Base-by-base conservation (phyloP, 2,113 vertebrate species). In the Baryphthengus martii region DNA sequence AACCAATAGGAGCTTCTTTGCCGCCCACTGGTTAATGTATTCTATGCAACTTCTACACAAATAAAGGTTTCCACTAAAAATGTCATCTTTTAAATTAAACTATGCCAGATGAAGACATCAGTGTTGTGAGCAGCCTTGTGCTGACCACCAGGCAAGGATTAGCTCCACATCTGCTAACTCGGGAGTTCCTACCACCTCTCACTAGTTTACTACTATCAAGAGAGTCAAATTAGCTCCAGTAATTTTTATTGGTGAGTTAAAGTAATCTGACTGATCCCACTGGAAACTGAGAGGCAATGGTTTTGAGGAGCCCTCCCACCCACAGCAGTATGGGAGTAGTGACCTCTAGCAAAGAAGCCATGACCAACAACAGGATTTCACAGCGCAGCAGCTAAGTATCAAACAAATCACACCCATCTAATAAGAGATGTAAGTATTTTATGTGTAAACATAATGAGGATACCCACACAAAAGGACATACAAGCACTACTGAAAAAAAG, bases 11-110 rank as follows among this genome's bases (percentile, higher is more conserved):
- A 90, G 39, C 52, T 59, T 33, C 73, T 58, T 73, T 42, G 9
- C 24, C 65, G 9, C 24, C 65, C 33, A 23, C 2, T 33, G 42
- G 56, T 31, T 62, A 75, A 68, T 17, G 20, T 45, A 23, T 33
- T 65, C 63, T 65, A 13, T 11, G 26, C 28, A 71, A 63, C 25
- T 59, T 56, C 79, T 63, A 80, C 1, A 4, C 39, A 50, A 94
- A 74, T 81, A 50, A 93, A 59, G 21, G 21, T 63, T 89, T 67
- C 70, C 56, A 68, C 72, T 71, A 58, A 84, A 93, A 81, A 52
- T 12, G n/a, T 44, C 17, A 74, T 71, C 25, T 81, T 95, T 45
- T 62, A 66, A 88, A 84, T 90, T 67, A 50, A 88, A n/a, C 35
- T n/a, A 33, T 50, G 26, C n/a, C 42, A 56, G 35, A 78, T 74